Percentiles rank a stretch among this genome's conserved stretches.
Conservation (phyloP, 2,888 invertebrate species). For the Pomacea canaliculata region DNA sequence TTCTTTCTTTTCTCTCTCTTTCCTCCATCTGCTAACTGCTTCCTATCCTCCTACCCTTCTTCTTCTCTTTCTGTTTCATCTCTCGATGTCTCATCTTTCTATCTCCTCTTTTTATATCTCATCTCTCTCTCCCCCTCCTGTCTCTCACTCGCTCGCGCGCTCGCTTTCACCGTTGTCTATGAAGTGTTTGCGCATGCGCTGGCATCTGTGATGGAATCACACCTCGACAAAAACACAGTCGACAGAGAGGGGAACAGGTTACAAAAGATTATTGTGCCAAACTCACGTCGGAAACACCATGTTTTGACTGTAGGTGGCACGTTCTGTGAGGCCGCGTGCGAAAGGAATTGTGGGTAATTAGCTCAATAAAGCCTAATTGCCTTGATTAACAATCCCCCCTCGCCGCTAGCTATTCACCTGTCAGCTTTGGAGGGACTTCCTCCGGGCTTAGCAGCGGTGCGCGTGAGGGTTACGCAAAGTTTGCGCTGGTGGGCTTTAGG, state of each 20-base stretch:
- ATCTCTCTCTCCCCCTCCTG: background rate
- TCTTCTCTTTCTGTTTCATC: background rate
- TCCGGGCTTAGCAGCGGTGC: background rate
- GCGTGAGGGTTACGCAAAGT: slow-evolving; percentile 16
- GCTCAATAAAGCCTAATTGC: slow-evolving; percentile 24
- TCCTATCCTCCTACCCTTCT: background rate
- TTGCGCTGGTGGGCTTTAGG: slow-evolving; percentile 9
- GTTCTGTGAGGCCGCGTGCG: slow-evolving; percentile 4
- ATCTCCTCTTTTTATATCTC: too few species aligned
- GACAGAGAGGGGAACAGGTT: background rate
- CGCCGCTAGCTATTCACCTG: slow-evolving; percentile 1
- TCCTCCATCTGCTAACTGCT: background rate
- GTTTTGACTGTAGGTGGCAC: slow-evolving; percentile 19
- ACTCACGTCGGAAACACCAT: slow-evolving; percentile 4
- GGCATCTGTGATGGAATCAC: background rate
- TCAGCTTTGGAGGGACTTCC: background rate
- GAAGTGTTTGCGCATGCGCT: background rate
- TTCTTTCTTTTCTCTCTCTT: background rate
- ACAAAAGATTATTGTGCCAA: slow-evolving; percentile 17
- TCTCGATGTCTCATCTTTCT: too few species aligned
- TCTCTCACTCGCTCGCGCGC: background rate
- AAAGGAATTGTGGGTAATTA: slow-evolving; percentile 7
- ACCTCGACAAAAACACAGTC: background rate
- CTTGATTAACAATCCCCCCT: slow-evolving; percentile 8
- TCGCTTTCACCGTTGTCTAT: background rate